phyloP scores from a whole-genome alignment of 1,140 invertebrate genomes.

The Habropoda laboriosa region DNA sequence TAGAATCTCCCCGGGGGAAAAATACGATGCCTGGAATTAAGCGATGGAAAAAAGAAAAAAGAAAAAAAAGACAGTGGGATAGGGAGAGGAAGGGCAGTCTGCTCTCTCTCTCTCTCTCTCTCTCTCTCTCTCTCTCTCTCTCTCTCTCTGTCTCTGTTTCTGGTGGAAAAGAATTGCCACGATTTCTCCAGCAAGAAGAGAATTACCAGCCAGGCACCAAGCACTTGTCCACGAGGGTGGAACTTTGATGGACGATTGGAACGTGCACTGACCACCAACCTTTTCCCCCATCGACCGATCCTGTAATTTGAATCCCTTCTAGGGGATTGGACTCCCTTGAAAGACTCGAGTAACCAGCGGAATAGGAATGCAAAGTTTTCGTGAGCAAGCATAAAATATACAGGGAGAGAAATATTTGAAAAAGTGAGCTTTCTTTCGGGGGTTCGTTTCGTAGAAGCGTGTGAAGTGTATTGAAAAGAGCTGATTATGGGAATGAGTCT shows the following conservation, averaged over 20 bases:
- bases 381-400: not conserved
- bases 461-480: too few species aligned
- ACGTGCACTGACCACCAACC: not conserved
- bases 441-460: too few species aligned
- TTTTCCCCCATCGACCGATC: not conserved
- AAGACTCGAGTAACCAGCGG: not conserved
- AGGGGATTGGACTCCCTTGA: not conserved
- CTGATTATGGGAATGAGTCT: too few species aligned
- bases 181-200: not conserved
- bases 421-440: too few species aligned
- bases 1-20: not conserved
- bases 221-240: not conserved
- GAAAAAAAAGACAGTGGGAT: too few species aligned
- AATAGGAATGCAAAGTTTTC: not conserved
- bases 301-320: slow-evolving; percentile 5
- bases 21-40: not conserved
- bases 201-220: not conserved
- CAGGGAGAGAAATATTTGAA: not conserved
- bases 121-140: too few species aligned
- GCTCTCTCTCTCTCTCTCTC: too few species aligned
- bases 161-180: not conserved
- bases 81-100: not conserved
- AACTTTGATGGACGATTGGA: not conserved
- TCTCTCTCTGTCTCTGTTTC: too few species aligned
- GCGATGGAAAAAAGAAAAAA: too few species aligned